Base-by-base conservation (phyloP, 2,113 vertebrate genomes). In the Campylomormyrus tamandua region DNA sequence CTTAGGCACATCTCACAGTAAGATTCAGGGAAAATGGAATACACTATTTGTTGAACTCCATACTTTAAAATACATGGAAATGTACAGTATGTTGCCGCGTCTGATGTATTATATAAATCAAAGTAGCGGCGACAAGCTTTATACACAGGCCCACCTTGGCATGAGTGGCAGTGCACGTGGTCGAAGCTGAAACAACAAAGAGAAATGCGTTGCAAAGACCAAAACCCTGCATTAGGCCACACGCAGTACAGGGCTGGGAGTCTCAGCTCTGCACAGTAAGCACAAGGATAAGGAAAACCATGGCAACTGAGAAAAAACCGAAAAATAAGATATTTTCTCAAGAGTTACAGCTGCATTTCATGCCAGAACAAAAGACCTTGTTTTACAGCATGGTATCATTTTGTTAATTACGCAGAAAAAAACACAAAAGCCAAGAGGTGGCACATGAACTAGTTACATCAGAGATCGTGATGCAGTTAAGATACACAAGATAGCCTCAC, bases 161-260 rank as follows among this genome's bases (percentile, higher is more conserved):
- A 97, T 95, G 46, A 97, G 95, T 62, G 98, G 97, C 86, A 99
- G 96, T 5, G 96, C 93, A 92, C 98, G 96, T 53, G 97, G 97
- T 0, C 95, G 96, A 58, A 95, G 95, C 98, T 99, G 74, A 66
- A 93, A 31, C 6, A 56, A 92, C 31, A 91, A 13, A 92, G 88
- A 88, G 35, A 35, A 4, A 24, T 91, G 42, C 48, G 87, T n/a
- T 24, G 46, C 45, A 87, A 7, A 58, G 93, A 85, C 21, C 24
- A 3, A 52, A n/a, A 39, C 56, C 5, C 21, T 3, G 21, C 5
- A 19, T 45, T 46, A 19, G 50, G 56, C 45, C 89, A 85, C 31
- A 27, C 7, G 5, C 87, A 66, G 52, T 58, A 13, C 50, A 56
- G 39, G 1, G 5, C 35, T 35, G 10, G 19, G 35, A 88, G 21